phyloP scores from a whole-genome alignment of 2,113 vertebrate genomes.

The Dolichotis patagonum region DNA sequence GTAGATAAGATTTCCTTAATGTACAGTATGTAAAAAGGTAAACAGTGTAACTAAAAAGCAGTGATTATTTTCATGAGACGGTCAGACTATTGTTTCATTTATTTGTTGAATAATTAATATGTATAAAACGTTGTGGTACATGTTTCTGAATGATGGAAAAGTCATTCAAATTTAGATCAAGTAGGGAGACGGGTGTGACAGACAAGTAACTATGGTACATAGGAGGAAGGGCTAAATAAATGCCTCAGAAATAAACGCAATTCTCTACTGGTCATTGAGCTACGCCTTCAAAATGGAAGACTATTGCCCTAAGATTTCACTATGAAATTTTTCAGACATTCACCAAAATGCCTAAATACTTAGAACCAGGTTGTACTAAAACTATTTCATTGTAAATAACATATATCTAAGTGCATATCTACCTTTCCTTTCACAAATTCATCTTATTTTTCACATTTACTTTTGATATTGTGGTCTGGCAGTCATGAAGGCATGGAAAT shows the following conservation, averaged over 20 bases:
- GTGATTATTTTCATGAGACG: neutral
- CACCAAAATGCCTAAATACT: neutral
- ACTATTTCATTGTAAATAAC: neutral
- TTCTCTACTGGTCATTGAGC: neutral
- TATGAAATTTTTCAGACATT: neutral
- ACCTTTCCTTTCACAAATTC: neutral
- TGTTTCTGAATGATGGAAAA: neutral
- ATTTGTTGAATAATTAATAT: neutral
- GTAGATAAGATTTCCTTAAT: neutral
- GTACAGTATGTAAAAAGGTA: neutral
- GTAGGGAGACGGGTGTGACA: neutral
- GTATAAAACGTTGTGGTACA: neutral
- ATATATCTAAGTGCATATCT: neutral
- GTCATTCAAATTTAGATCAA: neutral
- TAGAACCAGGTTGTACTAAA: neutral
- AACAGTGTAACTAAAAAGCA: neutral
- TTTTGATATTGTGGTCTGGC: neutral
- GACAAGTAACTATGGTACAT: neutral
- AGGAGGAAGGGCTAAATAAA: neutral
- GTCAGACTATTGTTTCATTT: neutral
- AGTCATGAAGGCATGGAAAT: neutral
- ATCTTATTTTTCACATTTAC: slow-evolving; percentile 15
- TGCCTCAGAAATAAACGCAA: neutral
- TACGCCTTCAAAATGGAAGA: neutral
- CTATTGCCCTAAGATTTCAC: neutral